Conservation (phyloP, 2,113 vertebrate genomes). For the Colossoma macropomum region DNA sequence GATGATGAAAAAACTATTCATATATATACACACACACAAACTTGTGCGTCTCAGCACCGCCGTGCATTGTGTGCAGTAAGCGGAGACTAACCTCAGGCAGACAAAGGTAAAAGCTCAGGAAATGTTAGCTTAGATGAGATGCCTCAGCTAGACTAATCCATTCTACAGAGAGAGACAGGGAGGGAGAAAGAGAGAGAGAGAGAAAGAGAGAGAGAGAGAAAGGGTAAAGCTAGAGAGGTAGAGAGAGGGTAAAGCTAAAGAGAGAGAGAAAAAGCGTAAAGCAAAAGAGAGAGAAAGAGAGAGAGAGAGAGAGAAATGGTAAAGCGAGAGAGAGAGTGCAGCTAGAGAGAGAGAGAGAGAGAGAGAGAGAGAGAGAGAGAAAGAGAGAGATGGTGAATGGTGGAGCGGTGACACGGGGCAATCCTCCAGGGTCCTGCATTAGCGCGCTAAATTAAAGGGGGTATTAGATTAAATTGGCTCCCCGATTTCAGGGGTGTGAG, state of each 20-base stretch:
- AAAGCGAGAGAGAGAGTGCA: too few species aligned
- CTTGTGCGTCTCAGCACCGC: constrained; percentile 5
- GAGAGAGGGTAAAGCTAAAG: constrained; percentile 8
- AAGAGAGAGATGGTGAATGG: neutral
- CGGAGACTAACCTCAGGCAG: constrained; percentile 60
- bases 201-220: constrained; percentile 56
- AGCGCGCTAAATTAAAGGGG: constrained; percentile 83
- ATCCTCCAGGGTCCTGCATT: constrained; percentile 82
- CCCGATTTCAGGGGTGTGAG: constrained; percentile 85
- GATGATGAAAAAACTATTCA: too few species aligned
- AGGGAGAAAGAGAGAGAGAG: constrained; percentile 21
- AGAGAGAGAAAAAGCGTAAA: constrained; percentile 67
- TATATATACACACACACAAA: neutral
- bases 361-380: constrained; percentile 67
- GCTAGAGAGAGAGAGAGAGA: constrained; percentile 71
- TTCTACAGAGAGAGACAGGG: constrained; percentile 53
- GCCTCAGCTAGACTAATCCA: constrained; percentile 76
- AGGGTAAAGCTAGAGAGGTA: constrained; percentile 40
- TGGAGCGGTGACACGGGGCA: constrained; percentile 26
- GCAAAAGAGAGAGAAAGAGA: constrained; percentile 51
- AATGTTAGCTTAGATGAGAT: constrained; percentile 80
- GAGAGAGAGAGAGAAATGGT: neutral
- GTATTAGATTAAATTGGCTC: constrained; percentile 86
- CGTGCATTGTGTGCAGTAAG: neutral
- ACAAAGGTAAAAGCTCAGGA: constrained; percentile 74